Percentiles rank a stretch among this genome's conserved stretches.
These are phyloP conservation scores for Gryllus longicercus DNA, from an alignment of 2,888 invertebrate genomes.

Conservation along the genomic window DNA sequence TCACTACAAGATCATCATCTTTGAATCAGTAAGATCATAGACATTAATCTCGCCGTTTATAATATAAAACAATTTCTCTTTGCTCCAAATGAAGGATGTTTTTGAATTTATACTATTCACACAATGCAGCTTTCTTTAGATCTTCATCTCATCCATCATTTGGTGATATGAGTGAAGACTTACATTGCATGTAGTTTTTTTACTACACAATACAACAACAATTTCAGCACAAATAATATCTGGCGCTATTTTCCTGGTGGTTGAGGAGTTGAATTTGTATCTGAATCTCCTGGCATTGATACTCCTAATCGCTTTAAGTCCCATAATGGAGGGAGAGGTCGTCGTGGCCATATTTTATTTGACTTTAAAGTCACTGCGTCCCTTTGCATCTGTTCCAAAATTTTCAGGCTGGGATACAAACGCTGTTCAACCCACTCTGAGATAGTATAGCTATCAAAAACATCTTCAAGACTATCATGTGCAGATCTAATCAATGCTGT, in stretches of 20 bases:
- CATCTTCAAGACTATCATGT: constrained; percentile 55
- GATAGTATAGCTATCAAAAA: constrained; percentile 59
- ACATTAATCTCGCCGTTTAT: no score
- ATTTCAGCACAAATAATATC: no score
- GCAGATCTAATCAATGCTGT: constrained; percentile 54
- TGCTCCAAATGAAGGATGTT: no score
- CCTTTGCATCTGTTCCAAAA: constrained; percentile 55
- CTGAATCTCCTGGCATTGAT: constrained; percentile 37
- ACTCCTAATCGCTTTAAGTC: constrained; percentile 51
- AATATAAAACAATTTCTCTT: no score
- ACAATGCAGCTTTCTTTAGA: no score
- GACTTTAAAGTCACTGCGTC: constrained; percentile 53
- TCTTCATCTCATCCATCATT: no score
- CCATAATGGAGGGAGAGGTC: constrained; percentile 55
- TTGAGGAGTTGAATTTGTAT: neutral
- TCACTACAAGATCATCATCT: no score
- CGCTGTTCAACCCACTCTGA: constrained; percentile 66
- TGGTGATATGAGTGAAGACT: no score
- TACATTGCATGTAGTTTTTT: no score
- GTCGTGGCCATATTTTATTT: constrained; percentile 56
- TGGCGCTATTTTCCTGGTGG: neutral
- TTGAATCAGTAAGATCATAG: no score
- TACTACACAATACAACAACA: no score
- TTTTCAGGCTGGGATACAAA: constrained; percentile 54
- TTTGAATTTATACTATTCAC: no score